Base-by-base conservation (phyloP, 2,888 invertebrate genomes). In the Carabus problematicus region DNA sequence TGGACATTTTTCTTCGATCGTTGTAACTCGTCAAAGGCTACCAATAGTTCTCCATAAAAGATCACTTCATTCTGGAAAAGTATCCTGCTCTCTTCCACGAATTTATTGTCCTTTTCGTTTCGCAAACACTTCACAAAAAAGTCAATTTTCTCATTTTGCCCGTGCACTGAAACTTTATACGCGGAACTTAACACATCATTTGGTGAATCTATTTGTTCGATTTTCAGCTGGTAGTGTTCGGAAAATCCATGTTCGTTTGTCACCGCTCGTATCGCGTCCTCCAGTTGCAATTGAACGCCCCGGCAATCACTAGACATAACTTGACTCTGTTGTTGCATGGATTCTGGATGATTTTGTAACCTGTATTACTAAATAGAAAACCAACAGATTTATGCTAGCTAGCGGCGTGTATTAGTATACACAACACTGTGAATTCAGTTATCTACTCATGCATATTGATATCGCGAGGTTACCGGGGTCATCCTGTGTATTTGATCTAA, bases 61-160 rank as follows among this genome's bases (percentile, higher is more conserved):
- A 70, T 39, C 29, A 70, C 59, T 61, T 72, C 72, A 69, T 72
- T 72, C 16, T 69, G 55, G 58, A 72, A 72, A 66, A 69, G 71
- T 14, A 64, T 16, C 3, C 64, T 41, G 9, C 61, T 58, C 56
- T 72, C 66, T 1, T 8, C 18, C 8, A 49, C 9, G 59, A 66
- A 58, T 39, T 42, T 47, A 56, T 56, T 56, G 56, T 40, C 29
- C 29, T 43, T 19, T n/a, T 66, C 66, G 29, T 39, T 39, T 59
- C 59, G 47, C 18, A 66, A 41, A 52, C 59, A 66, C 42, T 66
- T 66, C 49, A 66, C 58, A 59, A 41, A 66, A 49, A 47, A n/a
- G 18, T 19, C 45, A 42, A 55, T 14, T 45, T 64, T 62, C 4
- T 29, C 42, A 14, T 52, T 45, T 49, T 16, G 43, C n/a, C 40